Base-by-base conservation (phyloP, 2,888 invertebrate species). In the Neocrepidodera transversa region DNA sequence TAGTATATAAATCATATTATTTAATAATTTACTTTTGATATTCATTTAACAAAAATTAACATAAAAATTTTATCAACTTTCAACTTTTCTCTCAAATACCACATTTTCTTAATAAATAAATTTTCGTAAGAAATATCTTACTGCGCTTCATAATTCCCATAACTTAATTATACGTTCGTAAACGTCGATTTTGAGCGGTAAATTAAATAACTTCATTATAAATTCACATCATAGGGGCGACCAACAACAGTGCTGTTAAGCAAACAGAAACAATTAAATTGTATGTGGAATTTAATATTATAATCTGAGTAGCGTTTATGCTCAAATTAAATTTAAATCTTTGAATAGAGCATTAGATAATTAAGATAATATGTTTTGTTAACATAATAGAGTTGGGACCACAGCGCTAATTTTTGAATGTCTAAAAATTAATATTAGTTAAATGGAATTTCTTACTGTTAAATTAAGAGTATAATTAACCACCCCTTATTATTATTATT, bases 111-210 rank as follows among this genome's bases (percentile, higher is more conserved):
- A 28, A 16, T 23, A 28, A 26, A 57, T 17, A 57, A 56, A 56
- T 56, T 38, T 50, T 50, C 13, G 17, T 49, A 7, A n/a, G 49
- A n/a, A 61, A 56, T 55, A 59, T 57, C 64, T 62, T 62, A 57
- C 61, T 18, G 28, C 55, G 64, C 53, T 58, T 62, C 59, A 70
- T 71, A 72, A 71, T 72, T 72, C 20, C 20, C 32, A 38, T 43
- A 52, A 52, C 42, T 52, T 52, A 74, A 73, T 71, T 74, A 73
- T 73, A 72, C 69, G 69, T 71, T 73, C 67, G 61, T 66, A 48
- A 58, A 65, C 63, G 59, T 53, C 70, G 71, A 69, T 71, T 71
- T 68, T 68, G 64, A 69, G 69, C 62, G 66, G 54, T 55, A 68
- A 69, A 69, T 68, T 60, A 49, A 58, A 61, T 67, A 58, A 58